Evolutionary conservation across 2,113 vertebrate species (phyloP).

Genomic region (Amazona vittata): DNA sequence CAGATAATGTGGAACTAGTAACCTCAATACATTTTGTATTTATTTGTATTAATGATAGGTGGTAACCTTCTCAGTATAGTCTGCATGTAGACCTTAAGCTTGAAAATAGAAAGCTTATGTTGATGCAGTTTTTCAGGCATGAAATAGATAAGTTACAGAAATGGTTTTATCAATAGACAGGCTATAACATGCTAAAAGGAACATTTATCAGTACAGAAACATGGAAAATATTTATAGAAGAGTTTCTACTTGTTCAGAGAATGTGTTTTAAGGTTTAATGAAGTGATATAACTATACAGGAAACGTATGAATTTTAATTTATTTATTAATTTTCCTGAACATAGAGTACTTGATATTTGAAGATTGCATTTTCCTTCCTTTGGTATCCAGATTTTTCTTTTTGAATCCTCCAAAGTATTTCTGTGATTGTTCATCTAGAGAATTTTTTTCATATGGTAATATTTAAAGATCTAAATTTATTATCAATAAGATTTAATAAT

Average conservation of each 20-base stretch:
- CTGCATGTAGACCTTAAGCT: neutral
- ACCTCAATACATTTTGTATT: neutral
- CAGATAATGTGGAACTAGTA: neutral
- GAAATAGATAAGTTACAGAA: neutral
- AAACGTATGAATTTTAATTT: neutral
- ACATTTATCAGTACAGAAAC: neutral
- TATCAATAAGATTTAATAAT: neutral
- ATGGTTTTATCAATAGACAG: neutral
- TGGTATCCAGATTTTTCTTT: neutral
- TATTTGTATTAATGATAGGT: neutral
- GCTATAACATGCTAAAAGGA: neutral
- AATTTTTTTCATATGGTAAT: neutral
- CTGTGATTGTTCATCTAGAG: neutral
- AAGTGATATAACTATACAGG: neutral
- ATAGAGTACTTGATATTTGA: neutral
- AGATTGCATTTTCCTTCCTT: neutral
- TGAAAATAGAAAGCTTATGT: neutral
- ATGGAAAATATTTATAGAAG: neutral
- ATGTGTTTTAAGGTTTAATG: slow-evolving; percentile 17
- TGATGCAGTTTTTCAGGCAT: neutral
- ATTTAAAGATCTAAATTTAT: neutral
- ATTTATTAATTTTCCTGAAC: neutral
- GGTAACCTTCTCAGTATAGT: neutral
- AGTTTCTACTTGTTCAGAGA: neutral
- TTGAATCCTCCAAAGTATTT: neutral